Evolutionary conservation across 2,113 vertebrate genomes (phyloP).

Genomic region (Crotalus viridis): DNA sequence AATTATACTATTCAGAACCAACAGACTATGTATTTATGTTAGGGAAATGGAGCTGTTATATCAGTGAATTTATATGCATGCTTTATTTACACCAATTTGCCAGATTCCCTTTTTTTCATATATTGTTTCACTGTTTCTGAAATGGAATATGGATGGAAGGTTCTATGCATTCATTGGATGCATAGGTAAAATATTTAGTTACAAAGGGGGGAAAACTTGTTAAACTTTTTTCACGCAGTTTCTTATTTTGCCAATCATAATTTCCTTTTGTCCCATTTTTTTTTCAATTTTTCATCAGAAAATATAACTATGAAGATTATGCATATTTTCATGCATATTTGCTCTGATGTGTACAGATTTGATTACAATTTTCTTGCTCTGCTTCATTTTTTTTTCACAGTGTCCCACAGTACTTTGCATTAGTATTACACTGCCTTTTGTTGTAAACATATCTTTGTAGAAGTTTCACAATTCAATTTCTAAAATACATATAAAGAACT

Average conservation of each 20-base stretch:
- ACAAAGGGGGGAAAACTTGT: not conserved
- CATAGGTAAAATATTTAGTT: not conserved
- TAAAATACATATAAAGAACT: not conserved
- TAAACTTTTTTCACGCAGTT: not conserved
- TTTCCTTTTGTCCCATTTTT: not conserved
- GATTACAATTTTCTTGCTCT: not conserved
- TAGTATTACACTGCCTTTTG: not conserved
- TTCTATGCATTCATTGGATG: not conserved
- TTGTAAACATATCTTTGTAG: not conserved
- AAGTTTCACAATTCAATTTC: not conserved
- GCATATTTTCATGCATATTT: not conserved
- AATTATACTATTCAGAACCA: not conserved
- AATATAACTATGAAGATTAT: not conserved
- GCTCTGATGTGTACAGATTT: not conserved
- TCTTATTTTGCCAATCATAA: not conserved
- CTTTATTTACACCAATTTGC: not conserved
- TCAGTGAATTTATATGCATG: not conserved
- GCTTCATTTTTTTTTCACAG: not conserved
- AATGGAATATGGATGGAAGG: not conserved
- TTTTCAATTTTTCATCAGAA: not conserved
- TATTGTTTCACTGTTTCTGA: not conserved
- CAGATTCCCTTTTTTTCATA: not conserved
- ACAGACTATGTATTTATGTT: accelerated
- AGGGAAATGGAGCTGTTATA: not conserved
- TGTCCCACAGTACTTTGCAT: not conserved